Evolutionary conservation across 2,888 invertebrate genomes (phyloP), one percentile per base, ranked within the genome.

Genomic region (Aproaerema taeniolella): DNA sequence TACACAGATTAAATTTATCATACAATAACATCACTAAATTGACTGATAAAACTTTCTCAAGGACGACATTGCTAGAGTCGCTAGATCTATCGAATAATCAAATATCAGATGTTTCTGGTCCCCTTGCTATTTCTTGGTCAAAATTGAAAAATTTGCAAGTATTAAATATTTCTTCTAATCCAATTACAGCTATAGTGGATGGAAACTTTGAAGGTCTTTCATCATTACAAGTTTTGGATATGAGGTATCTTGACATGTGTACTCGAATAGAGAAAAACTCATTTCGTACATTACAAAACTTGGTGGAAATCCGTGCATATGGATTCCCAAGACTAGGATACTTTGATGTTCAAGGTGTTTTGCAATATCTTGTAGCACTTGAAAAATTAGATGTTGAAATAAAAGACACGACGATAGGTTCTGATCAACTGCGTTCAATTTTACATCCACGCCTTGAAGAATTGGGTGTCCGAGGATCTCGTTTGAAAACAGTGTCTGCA

Each of bases 321-420:
- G 91, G 92, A 34, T 93, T 92, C 61, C 95, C 95, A 0, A 89
- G 92, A 53, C 66, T 96, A 14, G 95, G 95, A 1, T 95, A 95
- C 60, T 87, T 95, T 46, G 96, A 96, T 70, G 89, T 95, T n/a
- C 92, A 93, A 58, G 95, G 95, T 0, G 89, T 96, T 17, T 75
- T 96, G n/a, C 91, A 92, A 51, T 88, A 91, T 49, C 78, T 96
- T 56, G 89, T 91, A 1, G 91, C 92, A 0, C 73, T 96, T 29
- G 93, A 95, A 71, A 88, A 82, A 49, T 77, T 96, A 8, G 94
- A 95, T 47, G 90, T 96, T 38, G 97, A 97, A 82, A 91, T 96
- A 0, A 96, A 96, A 68, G 96, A 96, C 52, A 88, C 93, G 0
- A 90, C 89, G 3, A 90, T 95, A 37, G 93, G 94, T 30, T 92